Base-by-base conservation (phyloP, 2,888 invertebrate genomes). In the Tachina fera region DNA sequence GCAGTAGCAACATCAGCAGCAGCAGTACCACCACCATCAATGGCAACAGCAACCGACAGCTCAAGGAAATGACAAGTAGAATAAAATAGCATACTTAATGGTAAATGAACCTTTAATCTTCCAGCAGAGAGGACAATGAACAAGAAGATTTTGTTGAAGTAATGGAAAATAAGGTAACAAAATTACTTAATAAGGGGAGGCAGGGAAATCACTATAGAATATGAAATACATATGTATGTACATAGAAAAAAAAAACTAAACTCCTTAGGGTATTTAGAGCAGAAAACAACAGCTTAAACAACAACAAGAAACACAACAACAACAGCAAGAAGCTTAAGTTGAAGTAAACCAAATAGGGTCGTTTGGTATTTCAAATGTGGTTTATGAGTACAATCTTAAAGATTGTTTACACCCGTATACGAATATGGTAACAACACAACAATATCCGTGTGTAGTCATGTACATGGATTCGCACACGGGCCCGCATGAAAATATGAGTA, bases 61-160 rank as follows among this genome's bases (percentile, higher is more conserved):
- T 71, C 11, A 53, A 77, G 83, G 67, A 83, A 78, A 47, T 61
- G 19, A 45, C 51, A 77, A 60, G 49, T 65, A 45, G 51, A 22
- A 58, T 45, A 81, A 75, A 81, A 51, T 71, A 60, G 72, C 71
- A 77, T 31, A 77, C 45, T 77, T 72, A 70, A 71, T 77, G 77
- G 65, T 19, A 83, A 83, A 83, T 77, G 77, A 77, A 83, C 82
- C 63, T 83, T 65, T 60, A 39, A 45, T 67, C 72, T 75, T 65
- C 60, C 16, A 16, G 51, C 13, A 45, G 61, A 16, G 43, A 67
- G 49, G 67, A 67, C 31, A 45, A 43, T 60, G 43, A 74, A 9
- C 22, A 71, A 63, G 10, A 53, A 67, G 9, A 60, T 31, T 31
- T 31, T 45, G 53, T 53, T 9, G 10, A 61, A 61, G 31, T 43